phyloP scores from a whole-genome alignment of 1,140 invertebrate genomes.

The Neodiprion lecontei region DNA sequence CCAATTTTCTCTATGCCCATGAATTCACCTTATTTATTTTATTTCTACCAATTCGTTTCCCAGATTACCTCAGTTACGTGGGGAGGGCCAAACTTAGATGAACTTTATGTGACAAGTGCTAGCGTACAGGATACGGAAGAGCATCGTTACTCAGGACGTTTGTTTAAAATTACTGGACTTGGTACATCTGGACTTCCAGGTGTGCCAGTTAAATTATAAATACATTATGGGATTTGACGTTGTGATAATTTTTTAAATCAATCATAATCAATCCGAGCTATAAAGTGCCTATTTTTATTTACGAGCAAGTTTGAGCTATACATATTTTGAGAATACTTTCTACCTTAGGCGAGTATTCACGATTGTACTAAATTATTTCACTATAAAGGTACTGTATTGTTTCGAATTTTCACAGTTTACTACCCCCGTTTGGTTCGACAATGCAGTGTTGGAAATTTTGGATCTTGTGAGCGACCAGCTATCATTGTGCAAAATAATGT shows the following conservation, averaged over 20 bases:
- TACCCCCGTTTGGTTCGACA: too few relatives aligned
- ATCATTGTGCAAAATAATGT: too few relatives aligned
- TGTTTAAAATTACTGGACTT: constrained; percentile 55
- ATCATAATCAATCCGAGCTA: neutral
- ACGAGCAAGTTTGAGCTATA: neutral
- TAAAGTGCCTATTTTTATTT: neutral
- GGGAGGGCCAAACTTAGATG: constrained; percentile 58
- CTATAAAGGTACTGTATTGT: too few relatives aligned
- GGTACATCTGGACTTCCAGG: constrained; percentile 40
- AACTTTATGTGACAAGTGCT: constrained; percentile 58
- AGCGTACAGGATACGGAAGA: constrained; percentile 26
- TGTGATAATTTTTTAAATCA: neutral
- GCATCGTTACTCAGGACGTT: constrained; percentile 52
- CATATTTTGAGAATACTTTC: neutral
- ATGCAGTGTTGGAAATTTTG: too few relatives aligned
- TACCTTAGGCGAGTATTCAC: neutral
- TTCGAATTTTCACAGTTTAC: too few relatives aligned
- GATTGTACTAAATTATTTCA: too few relatives aligned
- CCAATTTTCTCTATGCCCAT: too few relatives aligned
- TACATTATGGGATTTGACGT: neutral
- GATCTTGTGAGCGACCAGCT: too few relatives aligned
- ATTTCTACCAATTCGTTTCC: neutral
- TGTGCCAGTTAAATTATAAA: constrained; percentile 8
- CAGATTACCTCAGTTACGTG: constrained; percentile 59
- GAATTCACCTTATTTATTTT: neutral